phyloP scores from a whole-genome alignment of 2,888 invertebrate species.

The Limulus polyphemus region DNA sequence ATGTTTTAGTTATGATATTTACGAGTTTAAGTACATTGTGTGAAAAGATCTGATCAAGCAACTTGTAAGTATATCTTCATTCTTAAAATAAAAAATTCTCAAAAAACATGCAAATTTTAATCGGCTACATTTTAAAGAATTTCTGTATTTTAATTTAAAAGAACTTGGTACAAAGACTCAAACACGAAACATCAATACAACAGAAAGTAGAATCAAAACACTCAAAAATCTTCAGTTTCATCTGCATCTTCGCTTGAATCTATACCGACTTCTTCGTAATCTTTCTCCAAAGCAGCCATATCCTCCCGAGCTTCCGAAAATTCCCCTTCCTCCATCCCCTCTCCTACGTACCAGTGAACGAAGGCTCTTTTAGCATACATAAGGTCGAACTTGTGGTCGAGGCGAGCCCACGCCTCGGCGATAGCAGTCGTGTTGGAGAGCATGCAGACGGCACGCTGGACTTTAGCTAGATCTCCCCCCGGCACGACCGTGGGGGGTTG shows the following conservation, averaged over 20 bases:
- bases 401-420: slow-evolving; percentile 66
- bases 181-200: too few species aligned
- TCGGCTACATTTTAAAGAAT: too few species aligned
- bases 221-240: slow-evolving; percentile 19
- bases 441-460: slow-evolving; percentile 26
- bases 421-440: slow-evolving; percentile 73
- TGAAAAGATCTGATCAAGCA: too few species aligned
- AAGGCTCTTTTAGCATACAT: slow-evolving; percentile 73
- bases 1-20: too few species aligned
- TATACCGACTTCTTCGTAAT: slow-evolving; percentile 37
- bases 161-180: too few species aligned
- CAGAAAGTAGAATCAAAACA: too few species aligned
- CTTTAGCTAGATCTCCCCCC: slow-evolving; percentile 31
- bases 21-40: too few species aligned
- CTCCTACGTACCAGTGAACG: slow-evolving; percentile 70
- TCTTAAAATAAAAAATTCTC: too few species aligned
- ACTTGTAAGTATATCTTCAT: too few species aligned
- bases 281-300: slow-evolving; percentile 37
- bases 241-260: slow-evolving; percentile 27
- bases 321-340: slow-evolving; percentile 48
- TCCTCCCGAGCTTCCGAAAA: slow-evolving; percentile 39
- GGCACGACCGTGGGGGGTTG: slow-evolving; percentile 38
- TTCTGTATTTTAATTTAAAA: too few species aligned
- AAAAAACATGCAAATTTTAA: too few species aligned
- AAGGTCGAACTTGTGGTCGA: slow-evolving; percentile 61